Percentiles rank a stretch among this genome's conserved stretches.
Evolutionary conservation across 2,113 vertebrate genomes (phyloP).

Genomic region (Elephantulus edwardii): DNA sequence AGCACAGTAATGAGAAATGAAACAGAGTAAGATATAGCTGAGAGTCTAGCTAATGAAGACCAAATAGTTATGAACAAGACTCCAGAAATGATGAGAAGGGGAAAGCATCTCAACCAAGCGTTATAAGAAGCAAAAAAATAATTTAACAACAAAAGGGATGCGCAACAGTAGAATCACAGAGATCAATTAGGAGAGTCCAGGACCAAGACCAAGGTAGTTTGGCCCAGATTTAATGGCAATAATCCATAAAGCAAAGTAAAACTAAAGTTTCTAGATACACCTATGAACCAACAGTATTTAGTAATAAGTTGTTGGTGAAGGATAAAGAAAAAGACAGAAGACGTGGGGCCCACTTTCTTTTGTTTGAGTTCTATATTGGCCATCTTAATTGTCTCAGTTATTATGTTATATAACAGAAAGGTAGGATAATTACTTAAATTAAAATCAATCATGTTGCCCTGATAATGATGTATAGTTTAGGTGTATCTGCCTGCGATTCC

Average conservation of each 20-base stretch:
- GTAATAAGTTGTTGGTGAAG: background rate
- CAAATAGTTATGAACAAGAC: background rate
- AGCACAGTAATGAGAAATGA: fast-evolving
- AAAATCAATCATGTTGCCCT: background rate
- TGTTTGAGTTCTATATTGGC: background rate
- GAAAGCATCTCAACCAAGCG: background rate
- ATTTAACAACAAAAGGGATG: too few species aligned
- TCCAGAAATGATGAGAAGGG: background rate
- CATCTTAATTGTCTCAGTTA: background rate
- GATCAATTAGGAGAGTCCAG: background rate
- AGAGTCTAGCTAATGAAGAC: background rate
- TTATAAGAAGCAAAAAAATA: background rate
- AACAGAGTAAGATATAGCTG: background rate
- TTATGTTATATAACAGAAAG: background rate
- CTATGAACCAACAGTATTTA: background rate
- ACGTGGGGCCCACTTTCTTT: background rate
- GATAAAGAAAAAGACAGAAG: too few species aligned
- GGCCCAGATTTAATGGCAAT: background rate
- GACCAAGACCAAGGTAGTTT: background rate
- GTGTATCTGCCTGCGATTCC: too few species aligned
- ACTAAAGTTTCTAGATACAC: background rate
- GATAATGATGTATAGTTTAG: too few species aligned
- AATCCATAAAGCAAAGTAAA: background rate
- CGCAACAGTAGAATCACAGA: background rate
- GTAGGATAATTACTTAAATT: background rate